Evolutionary conservation across 2,797 vertebrate species (phyloP).

Genomic region (Diglossa cyanea): DNA sequence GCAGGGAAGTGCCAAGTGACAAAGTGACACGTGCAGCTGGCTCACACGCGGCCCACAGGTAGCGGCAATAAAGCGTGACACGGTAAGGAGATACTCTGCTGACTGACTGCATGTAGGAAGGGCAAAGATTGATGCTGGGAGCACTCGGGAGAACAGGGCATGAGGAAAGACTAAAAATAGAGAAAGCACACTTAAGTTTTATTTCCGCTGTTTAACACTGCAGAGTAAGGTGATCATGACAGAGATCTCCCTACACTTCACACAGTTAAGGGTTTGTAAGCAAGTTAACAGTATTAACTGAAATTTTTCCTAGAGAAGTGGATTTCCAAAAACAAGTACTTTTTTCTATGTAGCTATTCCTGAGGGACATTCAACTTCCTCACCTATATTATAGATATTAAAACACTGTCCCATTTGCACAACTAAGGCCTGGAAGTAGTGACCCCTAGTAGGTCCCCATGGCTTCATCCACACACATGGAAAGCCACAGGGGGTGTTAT

Average conservation of each 20-base stretch:
- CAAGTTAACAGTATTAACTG: background rate
- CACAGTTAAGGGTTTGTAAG: background rate
- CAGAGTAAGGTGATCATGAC: background rate
- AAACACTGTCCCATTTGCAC: background rate
- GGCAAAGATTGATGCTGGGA: background rate
- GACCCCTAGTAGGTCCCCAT: background rate
- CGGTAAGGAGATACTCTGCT: background rate
- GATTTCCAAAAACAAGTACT: background rate
- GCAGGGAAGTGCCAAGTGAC: background rate
- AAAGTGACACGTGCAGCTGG: background rate
- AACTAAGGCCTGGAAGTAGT: background rate
- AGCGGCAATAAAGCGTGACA: background rate
- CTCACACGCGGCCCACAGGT: background rate
- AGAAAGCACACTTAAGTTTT: background rate
- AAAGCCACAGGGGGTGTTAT: background rate
- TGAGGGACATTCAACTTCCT: background rate
- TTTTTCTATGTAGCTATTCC: background rate
- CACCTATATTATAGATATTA: background rate
- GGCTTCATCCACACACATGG: background rate
- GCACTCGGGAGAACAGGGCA: background rate
- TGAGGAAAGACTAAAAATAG: slow-evolving; percentile 48
- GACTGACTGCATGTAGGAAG: background rate
- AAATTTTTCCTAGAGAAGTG: background rate
- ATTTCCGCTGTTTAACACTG: background rate
- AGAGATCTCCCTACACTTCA: background rate